These are phyloP conservation scores for Achlya flavicornis DNA, from an alignment of 2,888 invertebrate genomes.

Conservation along the genomic window DNA sequence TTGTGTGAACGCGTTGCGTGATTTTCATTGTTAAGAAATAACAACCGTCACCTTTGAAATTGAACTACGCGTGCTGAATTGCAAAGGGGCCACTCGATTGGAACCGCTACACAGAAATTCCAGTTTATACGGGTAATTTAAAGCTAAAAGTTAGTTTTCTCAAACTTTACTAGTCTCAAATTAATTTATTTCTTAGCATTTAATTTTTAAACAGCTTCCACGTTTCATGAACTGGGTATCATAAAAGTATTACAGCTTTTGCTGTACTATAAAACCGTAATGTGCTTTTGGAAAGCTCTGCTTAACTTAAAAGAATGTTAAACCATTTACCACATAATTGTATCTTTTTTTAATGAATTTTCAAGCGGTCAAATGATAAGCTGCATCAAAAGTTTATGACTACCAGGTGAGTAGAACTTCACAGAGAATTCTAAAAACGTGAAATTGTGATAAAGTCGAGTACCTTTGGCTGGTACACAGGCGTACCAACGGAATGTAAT, in stretches of 20 bases:
- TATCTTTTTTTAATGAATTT: background rate
- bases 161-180: slow-evolving; percentile 29
- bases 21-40: slow-evolving; percentile 81
- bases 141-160: slow-evolving; percentile 20
- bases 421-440: slow-evolving; percentile 26
- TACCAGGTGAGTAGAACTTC: background rate
- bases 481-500: slow-evolving; percentile 43
- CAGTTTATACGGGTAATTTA: slow-evolving; percentile 27
- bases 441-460: slow-evolving; percentile 44
- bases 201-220: slow-evolving; percentile 26
- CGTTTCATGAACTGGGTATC: slow-evolving; percentile 14
- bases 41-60: slow-evolving; percentile 77
- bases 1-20: slow-evolving; percentile 74
- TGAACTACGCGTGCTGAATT: slow-evolving; percentile 75
- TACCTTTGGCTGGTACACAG: slow-evolving; percentile 32
- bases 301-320: background rate
- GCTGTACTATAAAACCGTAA: background rate
- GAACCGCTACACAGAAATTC: slow-evolving; percentile 31
- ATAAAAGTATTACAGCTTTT: slow-evolving; percentile 11
- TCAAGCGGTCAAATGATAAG: background rate
- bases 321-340: background rate
- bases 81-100: slow-evolving; percentile 50
- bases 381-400: background rate
- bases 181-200: slow-evolving; percentile 37
- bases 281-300: background rate